A percentile compares a stretch with the other conserved stretches of the same genome.
phyloP scores from a whole-genome alignment of 2,797 vertebrate genomes.

The Artibeus lituratus region DNA sequence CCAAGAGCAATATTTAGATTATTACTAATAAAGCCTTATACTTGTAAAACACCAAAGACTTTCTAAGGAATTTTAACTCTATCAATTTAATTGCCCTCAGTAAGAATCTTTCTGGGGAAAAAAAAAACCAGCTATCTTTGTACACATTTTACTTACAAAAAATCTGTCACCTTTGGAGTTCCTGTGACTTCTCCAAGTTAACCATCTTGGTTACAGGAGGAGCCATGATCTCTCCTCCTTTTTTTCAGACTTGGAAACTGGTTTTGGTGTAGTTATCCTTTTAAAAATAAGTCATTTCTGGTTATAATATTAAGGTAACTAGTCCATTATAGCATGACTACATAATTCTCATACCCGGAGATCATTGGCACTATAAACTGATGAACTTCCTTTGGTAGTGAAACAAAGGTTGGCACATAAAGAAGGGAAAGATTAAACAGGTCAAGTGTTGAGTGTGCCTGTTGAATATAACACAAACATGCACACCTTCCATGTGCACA shows the following conservation, averaged over 20 bases:
- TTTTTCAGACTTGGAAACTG: neutral
- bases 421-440: neutral
- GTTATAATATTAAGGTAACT: neutral
- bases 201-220: neutral
- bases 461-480: neutral
- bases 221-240: neutral
- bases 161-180: neutral
- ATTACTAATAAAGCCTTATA: conserved; percentile 7
- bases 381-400: neutral
- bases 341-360: neutral
- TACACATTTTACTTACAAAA: neutral
- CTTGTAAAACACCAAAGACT: neutral
- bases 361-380: neutral
- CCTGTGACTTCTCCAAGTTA: neutral
- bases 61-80: neutral
- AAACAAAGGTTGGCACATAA: neutral
- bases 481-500: neutral
- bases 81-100: neutral
- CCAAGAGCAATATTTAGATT: neutral
- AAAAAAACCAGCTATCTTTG: neutral
- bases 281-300: neutral
- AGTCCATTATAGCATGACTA: neutral
- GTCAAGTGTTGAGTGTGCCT: neutral
- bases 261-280: neutral
- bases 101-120: neutral